Conservation (phyloP, 2,797 vertebrate genomes). For the Parauchenoglanis ngamensis region DNA sequence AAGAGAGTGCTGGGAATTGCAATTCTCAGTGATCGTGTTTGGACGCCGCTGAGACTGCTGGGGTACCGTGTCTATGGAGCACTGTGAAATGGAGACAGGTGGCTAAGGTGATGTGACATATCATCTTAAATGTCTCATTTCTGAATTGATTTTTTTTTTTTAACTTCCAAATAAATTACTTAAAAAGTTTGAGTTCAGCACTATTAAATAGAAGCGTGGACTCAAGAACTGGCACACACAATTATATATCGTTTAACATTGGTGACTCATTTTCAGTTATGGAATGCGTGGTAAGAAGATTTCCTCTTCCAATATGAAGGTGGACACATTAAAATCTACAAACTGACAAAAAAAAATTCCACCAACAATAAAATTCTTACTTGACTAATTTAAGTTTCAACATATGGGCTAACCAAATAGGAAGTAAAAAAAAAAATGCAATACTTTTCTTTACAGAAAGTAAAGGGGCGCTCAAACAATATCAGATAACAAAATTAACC, state of each 20-base stretch:
- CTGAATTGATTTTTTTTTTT: no score
- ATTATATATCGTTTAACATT: neutral
- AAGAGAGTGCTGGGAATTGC: no score
- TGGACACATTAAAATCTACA: slow-evolving; percentile 38
- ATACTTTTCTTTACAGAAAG: neutral
- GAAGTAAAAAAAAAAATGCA: neutral
- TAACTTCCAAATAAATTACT: no score
- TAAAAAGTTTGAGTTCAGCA: no score
- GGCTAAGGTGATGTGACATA: no score
- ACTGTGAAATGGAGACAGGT: no score
- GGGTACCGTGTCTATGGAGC: no score
- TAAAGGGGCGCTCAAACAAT: neutral
- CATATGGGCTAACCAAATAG: no score
- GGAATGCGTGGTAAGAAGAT: neutral
- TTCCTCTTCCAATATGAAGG: slow-evolving; percentile 37
- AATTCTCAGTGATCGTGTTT: no score
- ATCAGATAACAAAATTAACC: neutral
- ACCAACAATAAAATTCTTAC: neutral
- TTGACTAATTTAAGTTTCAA: neutral
- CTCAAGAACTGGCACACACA: neutral
- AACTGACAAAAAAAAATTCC: slow-evolving; percentile 9
- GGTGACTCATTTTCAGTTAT: neutral
- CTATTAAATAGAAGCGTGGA: neutral
- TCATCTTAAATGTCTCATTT: no score
- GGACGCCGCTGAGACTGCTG: no score